A percentile compares a stretch with the other conserved stretches of the same genome.
These are phyloP conservation scores for Cyrtonyx montezumae DNA, from an alignment of 2,113 vertebrate genomes.

Conservation along the genomic window DNA sequence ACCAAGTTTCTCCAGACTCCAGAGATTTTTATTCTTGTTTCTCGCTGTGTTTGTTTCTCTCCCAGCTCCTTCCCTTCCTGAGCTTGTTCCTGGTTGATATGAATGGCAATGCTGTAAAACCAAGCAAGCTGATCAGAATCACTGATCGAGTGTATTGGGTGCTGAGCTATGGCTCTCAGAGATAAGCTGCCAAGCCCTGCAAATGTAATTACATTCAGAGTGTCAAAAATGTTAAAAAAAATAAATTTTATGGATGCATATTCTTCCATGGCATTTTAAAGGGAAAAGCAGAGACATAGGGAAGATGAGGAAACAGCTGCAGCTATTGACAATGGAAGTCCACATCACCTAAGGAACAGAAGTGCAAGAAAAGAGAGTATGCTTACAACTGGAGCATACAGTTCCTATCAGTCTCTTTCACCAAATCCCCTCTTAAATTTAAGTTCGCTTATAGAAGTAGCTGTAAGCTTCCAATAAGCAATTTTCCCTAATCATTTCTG, in stretches of 20 bases:
- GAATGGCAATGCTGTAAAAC: not conserved
- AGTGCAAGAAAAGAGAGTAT: not conserved
- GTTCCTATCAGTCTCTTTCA: not conserved
- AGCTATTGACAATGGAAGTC: not conserved
- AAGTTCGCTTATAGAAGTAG: not conserved
- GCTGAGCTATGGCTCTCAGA: not conserved
- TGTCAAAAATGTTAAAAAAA: not conserved
- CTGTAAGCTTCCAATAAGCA: not conserved
- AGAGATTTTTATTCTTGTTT: not conserved
- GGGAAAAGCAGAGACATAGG: not conserved
- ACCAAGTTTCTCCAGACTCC: not conserved
- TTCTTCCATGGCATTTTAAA: not conserved
- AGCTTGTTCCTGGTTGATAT: not conserved
- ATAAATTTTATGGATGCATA: not conserved
- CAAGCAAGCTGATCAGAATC: not conserved
- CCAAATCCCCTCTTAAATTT: not conserved
- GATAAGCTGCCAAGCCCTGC: not conserved
- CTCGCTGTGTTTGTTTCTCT: not conserved
- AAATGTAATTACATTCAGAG: constrained; percentile 28
- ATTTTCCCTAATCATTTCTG: not conserved
- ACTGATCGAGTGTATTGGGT: accelerated
- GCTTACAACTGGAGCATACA: not conserved
- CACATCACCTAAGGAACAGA: not conserved
- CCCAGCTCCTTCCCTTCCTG: not conserved
- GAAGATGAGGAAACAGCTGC: not conserved